Conservation (phyloP, 1,140 invertebrate species). For the Paralvinella palmiformis region DNA sequence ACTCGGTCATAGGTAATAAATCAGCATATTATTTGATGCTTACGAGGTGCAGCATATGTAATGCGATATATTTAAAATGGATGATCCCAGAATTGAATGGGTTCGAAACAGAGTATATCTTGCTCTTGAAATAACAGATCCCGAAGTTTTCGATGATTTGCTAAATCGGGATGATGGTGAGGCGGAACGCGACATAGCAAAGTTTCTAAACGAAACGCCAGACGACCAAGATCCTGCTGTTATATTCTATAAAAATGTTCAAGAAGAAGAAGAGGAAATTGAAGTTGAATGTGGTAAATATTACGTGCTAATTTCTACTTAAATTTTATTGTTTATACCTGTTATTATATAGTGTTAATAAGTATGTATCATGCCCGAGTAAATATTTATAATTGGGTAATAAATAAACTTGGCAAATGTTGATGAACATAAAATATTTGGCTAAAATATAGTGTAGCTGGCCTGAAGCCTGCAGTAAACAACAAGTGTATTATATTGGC, state of each 20-base stretch:
- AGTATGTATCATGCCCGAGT: background rate
- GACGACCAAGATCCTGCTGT: conserved; percentile 45
- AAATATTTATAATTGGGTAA: background rate
- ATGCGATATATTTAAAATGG: no score
- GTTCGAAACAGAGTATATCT: conserved; percentile 41
- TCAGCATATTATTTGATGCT: background rate
- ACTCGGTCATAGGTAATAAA: background rate
- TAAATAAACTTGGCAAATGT: background rate
- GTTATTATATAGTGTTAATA: no score
- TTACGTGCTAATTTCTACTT: no score
- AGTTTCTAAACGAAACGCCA: conserved; percentile 49
- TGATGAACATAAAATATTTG: background rate
- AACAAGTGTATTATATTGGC: no score
- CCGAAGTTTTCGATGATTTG: conserved; percentile 48
- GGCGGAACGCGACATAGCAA: conserved; percentile 41
- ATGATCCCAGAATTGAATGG: conserved; percentile 50
- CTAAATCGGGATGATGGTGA: conserved; percentile 46
- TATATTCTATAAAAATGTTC: conserved; percentile 46
- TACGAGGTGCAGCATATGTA: no score
- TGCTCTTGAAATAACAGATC: conserved; percentile 40
- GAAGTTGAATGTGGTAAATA: conserved; percentile 49
- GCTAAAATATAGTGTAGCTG: no score
- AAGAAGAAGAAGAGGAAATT: conserved; percentile 48
- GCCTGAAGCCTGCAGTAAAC: no score
- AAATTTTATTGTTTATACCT: no score